Base-by-base conservation (phyloP, 1,140 invertebrate genomes). In the Drosophila orosa region DNA sequence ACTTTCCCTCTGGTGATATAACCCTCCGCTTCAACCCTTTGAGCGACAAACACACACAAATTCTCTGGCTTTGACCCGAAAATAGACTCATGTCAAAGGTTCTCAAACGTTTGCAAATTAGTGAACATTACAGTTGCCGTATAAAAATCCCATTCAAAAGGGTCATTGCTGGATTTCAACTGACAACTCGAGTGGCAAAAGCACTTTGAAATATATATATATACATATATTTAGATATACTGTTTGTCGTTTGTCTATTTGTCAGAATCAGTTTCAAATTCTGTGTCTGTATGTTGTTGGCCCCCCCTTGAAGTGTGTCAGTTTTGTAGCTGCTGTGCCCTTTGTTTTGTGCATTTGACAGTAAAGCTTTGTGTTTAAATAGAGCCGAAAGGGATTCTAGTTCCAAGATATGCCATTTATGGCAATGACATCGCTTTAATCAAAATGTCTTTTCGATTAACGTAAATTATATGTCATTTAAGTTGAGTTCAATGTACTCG, bases 31-130 rank as follows among this genome's bases (percentile, higher is more conserved):
- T 7, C 22, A 24, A 59, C 25, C 60, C 60, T 60, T 63, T 31
- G 12, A 27, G 19, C 25, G 17, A 27, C 15, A 59, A 4, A 47
- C 45, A 17, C 54, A n/a, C 24, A 68, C n/a, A 22, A 44, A 19
- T 24, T 19, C 4, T n/a, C 10, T 29, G 42, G 35, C 52, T 80
- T 71, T 80, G 65, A 79, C 60, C 78, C 59, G 57, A 61, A 61
- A 72, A 48, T 37, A 54, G 63, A 80, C 78, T 80, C 63, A 80
- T 80, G 71, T 80, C 78, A 80, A 60, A 67, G 44, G 37, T 33
- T 63, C 27, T 56, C 40, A 59, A 78, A 77, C 33, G 50, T 56
- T 54, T 47, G 63, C 48, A 71, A 80, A 75, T 80, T 80, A 80
- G 59, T 61, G 44, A 45, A 63, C 69, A 79, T 80, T 74, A 73